Conservation (phyloP, 2,113 vertebrate species). For the Machaerirhynchus nigripectus region DNA sequence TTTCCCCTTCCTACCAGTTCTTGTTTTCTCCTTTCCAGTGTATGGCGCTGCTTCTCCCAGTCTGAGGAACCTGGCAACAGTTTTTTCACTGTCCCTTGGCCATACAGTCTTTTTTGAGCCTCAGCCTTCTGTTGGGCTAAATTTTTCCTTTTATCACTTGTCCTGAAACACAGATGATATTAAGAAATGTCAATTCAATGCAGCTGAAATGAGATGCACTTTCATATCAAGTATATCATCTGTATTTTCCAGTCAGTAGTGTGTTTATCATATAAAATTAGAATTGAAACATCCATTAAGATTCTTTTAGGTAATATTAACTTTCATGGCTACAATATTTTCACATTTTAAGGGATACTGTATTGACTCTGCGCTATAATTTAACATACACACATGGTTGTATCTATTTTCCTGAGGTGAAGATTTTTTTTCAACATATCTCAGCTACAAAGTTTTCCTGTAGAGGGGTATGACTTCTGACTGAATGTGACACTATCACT, state of each 20-base stretch:
- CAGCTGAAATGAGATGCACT: neutral
- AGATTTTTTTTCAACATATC: neutral
- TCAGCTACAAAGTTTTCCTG: neutral
- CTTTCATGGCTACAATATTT: neutral
- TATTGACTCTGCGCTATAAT: neutral
- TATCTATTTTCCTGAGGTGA: neutral
- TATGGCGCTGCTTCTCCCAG: slow-evolving; percentile 93
- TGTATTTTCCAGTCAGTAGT: neutral
- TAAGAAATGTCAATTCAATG: neutral
- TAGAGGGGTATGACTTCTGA: neutral
- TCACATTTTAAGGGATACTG: neutral
- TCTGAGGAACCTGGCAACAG: slow-evolving; percentile 89
- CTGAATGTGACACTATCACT: neutral
- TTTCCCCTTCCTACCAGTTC: slow-evolving; percentile 82
- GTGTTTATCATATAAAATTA: neutral
- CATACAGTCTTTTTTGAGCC: slow-evolving; percentile 92
- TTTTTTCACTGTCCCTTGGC: slow-evolving; percentile 88
- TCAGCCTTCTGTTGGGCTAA: slow-evolving; percentile 97
- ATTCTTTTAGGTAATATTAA: neutral
- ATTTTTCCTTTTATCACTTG: slow-evolving; percentile 95
- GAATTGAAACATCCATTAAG: neutral
- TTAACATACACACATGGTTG: neutral
- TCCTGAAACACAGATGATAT: slow-evolving; percentile 73
- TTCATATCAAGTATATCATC: neutral
- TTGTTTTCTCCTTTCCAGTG: slow-evolving; percentile 88